Base-by-base conservation (phyloP, 2,113 vertebrate species). In the Chitala chitala region DNA sequence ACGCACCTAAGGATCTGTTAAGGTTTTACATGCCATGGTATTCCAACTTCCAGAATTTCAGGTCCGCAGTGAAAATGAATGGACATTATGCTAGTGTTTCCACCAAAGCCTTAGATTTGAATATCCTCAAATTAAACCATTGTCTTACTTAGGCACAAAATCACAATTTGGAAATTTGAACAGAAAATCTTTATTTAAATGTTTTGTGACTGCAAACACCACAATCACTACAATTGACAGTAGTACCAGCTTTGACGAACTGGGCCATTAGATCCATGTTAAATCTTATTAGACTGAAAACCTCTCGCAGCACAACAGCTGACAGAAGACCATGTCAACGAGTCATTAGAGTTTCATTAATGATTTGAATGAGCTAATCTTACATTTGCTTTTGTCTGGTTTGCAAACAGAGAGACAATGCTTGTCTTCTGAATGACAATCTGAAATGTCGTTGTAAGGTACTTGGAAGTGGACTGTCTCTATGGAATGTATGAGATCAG, bases 341-440 rank as follows among this genome's bases (percentile, higher is more conserved):
- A 48, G 74, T 38, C 55, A 61, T 33, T 70, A 61, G 42, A 31
- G 17, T 46, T 61, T 26, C 22, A 24, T 36, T 48, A 59, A 15
- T 38, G 24, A 63, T 73, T 64, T 50, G 29, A 63, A 33, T 29
- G 12, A 61, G 46, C 38, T 50, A 63, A 63, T 50, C 24, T 24
- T 20, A 15, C 70, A 55, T 70, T 70, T 75, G 74, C n/a, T n/a
- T n/a, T n/a, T 48, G 17, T 59, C 51, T 44, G 51, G 44, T 38
- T 7, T 40, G 74, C 17, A 63, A 63, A 70, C 53, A 42, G 29
- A 71, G 54, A 63, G 66, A 33, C 46, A 71, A 22, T 13, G 1
- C 31, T 26, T 36, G 26, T 33, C 12, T 20, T 63, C 38, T 44
- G 22, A 42, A 75, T 29, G 13, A 70, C 48, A 63, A 48, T 3